phyloP scores from a whole-genome alignment of 2,888 invertebrate species.

The Pachliopta kotzebuea region DNA sequence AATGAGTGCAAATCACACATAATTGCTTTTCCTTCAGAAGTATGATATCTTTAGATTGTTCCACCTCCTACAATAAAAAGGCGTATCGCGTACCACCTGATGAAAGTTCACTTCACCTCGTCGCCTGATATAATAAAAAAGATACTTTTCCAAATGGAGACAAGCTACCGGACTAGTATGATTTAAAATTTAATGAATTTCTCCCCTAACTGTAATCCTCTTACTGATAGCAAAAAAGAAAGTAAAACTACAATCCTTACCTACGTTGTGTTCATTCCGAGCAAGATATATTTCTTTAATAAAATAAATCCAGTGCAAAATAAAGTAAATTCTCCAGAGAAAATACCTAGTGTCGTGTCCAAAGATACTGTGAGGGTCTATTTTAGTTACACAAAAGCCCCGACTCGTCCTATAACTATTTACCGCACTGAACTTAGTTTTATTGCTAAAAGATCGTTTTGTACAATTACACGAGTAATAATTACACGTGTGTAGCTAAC shows the following conservation, averaged over 20 bases:
- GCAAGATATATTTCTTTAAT: background rate
- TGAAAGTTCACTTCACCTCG: no score
- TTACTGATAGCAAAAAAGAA: background rate
- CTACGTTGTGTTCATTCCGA: background rate
- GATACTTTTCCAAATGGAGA: no score
- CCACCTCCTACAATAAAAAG: no score
- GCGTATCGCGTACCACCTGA: no score
- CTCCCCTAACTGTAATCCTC: background rate
- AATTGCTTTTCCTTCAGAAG: no score
- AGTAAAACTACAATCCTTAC: background rate
- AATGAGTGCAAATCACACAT: no score
- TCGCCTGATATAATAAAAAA: no score
- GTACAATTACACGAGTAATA: slow-evolving; percentile 9
- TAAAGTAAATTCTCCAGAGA: slow-evolving; percentile 4
- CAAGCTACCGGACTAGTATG: no score
- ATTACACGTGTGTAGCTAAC: slow-evolving; percentile 1
- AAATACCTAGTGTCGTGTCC: background rate
- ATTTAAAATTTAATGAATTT: no score
- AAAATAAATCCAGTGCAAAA: slow-evolving; percentile 3
- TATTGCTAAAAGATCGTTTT: slow-evolving; percentile 3
- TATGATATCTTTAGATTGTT: no score
- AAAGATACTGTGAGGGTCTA: background rate
- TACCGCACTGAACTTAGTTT: slow-evolving; percentile 4
- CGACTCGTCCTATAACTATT: slow-evolving; percentile 5
- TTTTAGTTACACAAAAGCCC: slow-evolving; percentile 7